Percentiles rank a stretch among this genome's conserved stretches.
Evolutionary conservation across 2,113 vertebrate species (phyloP).

Genomic region (Sakesphorus luctuosus): DNA sequence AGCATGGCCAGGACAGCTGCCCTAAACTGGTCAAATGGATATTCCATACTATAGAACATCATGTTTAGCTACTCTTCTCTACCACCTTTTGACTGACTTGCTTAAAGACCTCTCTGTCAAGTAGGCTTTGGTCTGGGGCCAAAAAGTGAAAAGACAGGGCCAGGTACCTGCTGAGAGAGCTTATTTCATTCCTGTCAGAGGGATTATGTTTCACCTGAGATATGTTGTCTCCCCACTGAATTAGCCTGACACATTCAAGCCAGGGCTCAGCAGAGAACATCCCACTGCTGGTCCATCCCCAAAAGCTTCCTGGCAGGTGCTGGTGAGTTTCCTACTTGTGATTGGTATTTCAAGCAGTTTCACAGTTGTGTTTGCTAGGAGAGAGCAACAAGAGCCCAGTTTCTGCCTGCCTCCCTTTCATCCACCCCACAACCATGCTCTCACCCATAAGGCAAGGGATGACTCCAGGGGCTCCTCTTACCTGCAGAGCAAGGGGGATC

Average conservation of each 20-base stretch:
- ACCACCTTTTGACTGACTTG: not conserved
- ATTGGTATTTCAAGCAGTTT: not conserved
- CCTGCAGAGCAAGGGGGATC: not conserved
- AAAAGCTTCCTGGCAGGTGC: not conserved
- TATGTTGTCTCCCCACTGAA: not conserved
- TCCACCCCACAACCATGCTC: not conserved
- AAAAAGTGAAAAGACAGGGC: not conserved
- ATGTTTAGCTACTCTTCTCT: not conserved
- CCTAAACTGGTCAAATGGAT: not conserved
- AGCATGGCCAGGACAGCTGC: not conserved
- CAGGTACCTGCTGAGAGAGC: not conserved
- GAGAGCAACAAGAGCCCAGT: not conserved
- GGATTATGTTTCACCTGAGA: not conserved
- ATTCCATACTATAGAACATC: not conserved
- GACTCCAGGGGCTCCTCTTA: not conserved
- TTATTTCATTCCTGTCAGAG: not conserved
- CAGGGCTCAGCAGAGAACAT: not conserved
- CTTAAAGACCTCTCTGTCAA: not conserved
- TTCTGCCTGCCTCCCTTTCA: not conserved
- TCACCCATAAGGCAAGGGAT: not conserved
- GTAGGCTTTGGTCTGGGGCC: not conserved
- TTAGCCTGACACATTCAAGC: fast-evolving
- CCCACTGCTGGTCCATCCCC: not conserved
- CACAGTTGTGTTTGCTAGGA: not conserved
- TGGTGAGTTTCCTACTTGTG: not conserved